Conservation (phyloP, 2,113 vertebrate species). For the Silurus asotus region DNA sequence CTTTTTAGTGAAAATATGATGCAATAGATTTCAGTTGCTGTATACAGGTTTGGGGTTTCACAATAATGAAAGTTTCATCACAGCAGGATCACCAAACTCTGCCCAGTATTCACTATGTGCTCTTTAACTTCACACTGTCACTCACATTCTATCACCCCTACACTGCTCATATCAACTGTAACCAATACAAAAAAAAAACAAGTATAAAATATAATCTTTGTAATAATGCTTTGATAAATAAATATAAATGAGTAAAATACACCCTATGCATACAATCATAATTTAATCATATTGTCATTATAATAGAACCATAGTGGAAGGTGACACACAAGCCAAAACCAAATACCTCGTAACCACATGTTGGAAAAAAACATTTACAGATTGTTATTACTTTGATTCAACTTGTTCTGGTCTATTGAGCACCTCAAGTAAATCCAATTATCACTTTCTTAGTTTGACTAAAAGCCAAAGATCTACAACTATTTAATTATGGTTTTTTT, state of each 20-base stretch:
- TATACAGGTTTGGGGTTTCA: background rate
- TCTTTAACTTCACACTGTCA: constrained; percentile 28
- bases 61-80: constrained; percentile 3
- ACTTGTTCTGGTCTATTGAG: constrained; percentile 11
- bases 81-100: constrained; percentile 8
- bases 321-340: background rate
- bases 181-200: constrained; percentile 40
- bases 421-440: background rate
- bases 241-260: constrained; percentile 52
- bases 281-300: constrained; percentile 3
- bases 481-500: background rate
- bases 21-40: background rate
- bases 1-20: constrained; percentile 3
- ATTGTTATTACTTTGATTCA: background rate
- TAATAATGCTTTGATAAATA: constrained; percentile 49
- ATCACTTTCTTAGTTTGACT: background rate
- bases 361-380: constrained; percentile 10
- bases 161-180: constrained; percentile 47
- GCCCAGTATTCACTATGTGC: background rate
- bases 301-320: constrained; percentile 3
- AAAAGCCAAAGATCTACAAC: background rate
- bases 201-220: constrained; percentile 66
- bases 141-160: constrained; percentile 12
- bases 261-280: constrained; percentile 48
- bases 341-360: constrained; percentile 13